Evolutionary conservation across 2,888 invertebrate species (phyloP), one percentile per base, ranked within the genome.

Genomic region (Nemotelus nigrinus): DNA sequence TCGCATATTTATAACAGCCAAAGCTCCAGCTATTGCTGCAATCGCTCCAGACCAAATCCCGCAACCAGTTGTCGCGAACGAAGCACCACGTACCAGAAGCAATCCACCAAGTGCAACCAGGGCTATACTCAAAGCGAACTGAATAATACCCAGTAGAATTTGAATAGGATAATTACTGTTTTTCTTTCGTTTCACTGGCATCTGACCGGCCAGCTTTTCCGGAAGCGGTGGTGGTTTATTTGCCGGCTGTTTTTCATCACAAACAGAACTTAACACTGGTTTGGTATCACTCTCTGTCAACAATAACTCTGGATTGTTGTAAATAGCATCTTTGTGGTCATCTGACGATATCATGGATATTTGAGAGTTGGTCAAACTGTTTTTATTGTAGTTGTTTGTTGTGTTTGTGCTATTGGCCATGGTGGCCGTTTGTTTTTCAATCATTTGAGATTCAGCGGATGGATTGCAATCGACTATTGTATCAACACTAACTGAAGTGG

Each of bases 1-100:
- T 48, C 85, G 83, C 81, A 87, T 83, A 82, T 87, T 86, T 72
- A 87, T 86, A 78, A 87, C 86, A 70, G 87, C 87, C 81, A 87
- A 78, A 48, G 87, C 85, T 58, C 87, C 87, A 3, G 87, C 85
- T 47, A 86, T 83, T 2, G 86, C 86, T 10, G 86, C 86, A 80
- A 85, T 84, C 39, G 84, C 81, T 3, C 87, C 87, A 6, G 86
- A 83, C 87, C 86, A 87, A 80, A 87, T 84, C 43, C 86, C 87
- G 79, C 86, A 85, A 25, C 86, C 86, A 72, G 85, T 83, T 72
- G 84, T 84, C 44, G 87, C 83, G 64, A 87, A 79, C 57, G 87
- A 82, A 47, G 87, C 85, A 78, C 84, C 85, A 44, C 87, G 84
- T 3, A 85, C 86, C 75, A 87, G 82, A 65, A 87, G 78, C 79